Conservation (phyloP, 2,113 vertebrate genomes). For the Desmodus rotundus region DNA sequence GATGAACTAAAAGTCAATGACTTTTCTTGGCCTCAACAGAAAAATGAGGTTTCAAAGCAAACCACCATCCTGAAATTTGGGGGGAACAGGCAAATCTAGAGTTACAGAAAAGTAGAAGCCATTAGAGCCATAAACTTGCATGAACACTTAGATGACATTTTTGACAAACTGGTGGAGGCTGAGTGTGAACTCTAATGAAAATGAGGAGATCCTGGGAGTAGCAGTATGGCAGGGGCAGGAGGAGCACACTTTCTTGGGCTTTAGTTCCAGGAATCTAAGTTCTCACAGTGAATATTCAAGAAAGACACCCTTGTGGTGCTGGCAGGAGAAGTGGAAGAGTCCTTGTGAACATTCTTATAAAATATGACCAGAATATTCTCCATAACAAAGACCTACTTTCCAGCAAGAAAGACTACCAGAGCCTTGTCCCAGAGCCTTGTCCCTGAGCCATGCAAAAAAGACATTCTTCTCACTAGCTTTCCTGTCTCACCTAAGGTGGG, state of each 20-base stretch:
- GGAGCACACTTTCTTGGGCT: not conserved
- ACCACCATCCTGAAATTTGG: not conserved
- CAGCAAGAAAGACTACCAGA: not conserved
- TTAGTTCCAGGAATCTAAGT: not conserved
- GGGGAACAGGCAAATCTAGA: not conserved
- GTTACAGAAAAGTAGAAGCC: not conserved
- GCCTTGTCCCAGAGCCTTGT: not conserved
- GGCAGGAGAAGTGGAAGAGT: not conserved
- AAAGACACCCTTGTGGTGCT: not conserved
- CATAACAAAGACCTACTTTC: not conserved
- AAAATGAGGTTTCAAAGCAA: conserved; percentile 13
- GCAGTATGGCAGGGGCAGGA: not conserved
- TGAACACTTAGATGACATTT: not conserved
- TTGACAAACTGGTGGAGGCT: not conserved
- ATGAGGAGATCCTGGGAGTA: not conserved
- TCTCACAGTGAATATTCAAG: not conserved
- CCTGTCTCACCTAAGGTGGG: not conserved
- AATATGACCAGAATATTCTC: not conserved
- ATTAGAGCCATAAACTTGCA: not conserved
- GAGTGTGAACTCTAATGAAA: not conserved
- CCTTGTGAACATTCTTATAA: not conserved
- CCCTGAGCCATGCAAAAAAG: not conserved
- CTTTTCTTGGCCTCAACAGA: not conserved
- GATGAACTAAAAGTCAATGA: conserved; percentile 5
- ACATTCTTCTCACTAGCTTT: not conserved